A percentile compares a stretch with the other conserved stretches of the same genome.
phyloP scores from a whole-genome alignment of 2,888 invertebrate genomes.

The Agrotis ipsilon region DNA sequence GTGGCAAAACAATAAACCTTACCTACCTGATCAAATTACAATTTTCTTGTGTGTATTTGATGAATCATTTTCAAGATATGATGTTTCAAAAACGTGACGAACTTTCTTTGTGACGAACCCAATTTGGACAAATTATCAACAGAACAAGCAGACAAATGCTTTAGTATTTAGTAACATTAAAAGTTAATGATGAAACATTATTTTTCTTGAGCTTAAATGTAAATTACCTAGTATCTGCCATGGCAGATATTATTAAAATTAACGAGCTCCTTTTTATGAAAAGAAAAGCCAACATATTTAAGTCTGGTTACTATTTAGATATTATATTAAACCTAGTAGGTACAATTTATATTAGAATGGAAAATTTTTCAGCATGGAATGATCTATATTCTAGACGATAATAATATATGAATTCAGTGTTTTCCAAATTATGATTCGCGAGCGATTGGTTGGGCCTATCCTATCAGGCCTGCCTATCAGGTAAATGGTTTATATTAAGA shows the following conservation, averaged over 20 bases:
- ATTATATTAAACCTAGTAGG: no score
- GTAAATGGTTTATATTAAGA: no score
- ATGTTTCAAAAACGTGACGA: no score
- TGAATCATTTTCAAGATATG: no score
- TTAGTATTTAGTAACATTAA: slow-evolving; percentile 16
- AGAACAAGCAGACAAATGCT: not conserved
- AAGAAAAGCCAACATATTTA: not conserved
- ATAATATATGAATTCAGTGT: no score
- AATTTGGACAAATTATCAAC: not conserved
- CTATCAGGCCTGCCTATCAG: no score
- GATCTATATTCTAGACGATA: no score
- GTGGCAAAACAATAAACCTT: no score
- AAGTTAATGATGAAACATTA: slow-evolving; percentile 24
- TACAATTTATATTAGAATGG: not conserved
- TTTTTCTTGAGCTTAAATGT: slow-evolving; percentile 22
- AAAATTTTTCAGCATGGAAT: not conserved
- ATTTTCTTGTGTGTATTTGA: no score
- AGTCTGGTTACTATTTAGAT: not conserved
- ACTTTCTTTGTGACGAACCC: not conserved
- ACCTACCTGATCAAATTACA: no score
- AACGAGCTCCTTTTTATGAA: slow-evolving; percentile 27
- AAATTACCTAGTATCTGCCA: slow-evolving; percentile 7
- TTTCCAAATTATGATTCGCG: no score
- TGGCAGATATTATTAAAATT: slow-evolving; percentile 28
- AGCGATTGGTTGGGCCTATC: no score